Evolutionary conservation across 2,888 invertebrate species (phyloP).

Genomic region (Volucella bombylans): DNA sequence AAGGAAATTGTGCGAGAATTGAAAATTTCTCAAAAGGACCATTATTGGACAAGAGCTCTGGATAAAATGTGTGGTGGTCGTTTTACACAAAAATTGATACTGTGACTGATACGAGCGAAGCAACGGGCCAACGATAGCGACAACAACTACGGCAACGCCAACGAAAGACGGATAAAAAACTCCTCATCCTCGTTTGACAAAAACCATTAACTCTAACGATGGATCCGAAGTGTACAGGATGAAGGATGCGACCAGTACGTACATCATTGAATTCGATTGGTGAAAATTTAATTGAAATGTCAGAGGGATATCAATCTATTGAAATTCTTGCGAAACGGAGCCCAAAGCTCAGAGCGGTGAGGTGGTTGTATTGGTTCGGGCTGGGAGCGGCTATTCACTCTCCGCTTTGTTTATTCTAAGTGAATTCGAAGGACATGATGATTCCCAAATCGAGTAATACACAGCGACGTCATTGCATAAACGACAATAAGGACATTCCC

Average conservation of each 20-base stretch:
- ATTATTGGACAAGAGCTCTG: constrained; percentile 57
- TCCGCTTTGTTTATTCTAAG: constrained; percentile 70
- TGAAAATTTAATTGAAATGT: constrained; percentile 74
- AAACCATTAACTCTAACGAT: constrained; percentile 69
- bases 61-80: constrained; percentile 52
- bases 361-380: not conserved
- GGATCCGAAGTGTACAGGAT: constrained; percentile 40
- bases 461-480: constrained; percentile 67
- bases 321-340: constrained; percentile 63
- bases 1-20: constrained; percentile 57
- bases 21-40: constrained; percentile 67
- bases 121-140: not conserved
- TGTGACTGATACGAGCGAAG: constrained; percentile 22
- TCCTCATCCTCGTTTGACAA: constrained; percentile 56
- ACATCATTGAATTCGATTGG: constrained; percentile 68
- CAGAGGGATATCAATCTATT: constrained; percentile 71
- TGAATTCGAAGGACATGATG: constrained; percentile 71
- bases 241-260: constrained; percentile 64
- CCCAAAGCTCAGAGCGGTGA: not conserved
- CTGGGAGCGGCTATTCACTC: constrained; percentile 45
- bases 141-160: too few relatives aligned
- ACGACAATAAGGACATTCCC: constrained; percentile 66
- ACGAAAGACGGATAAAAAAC: constrained; percentile 22
- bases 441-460: constrained; percentile 71
- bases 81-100: constrained; percentile 59